Conservation (phyloP, 2,888 invertebrate species). For the Colletes collaris region DNA sequence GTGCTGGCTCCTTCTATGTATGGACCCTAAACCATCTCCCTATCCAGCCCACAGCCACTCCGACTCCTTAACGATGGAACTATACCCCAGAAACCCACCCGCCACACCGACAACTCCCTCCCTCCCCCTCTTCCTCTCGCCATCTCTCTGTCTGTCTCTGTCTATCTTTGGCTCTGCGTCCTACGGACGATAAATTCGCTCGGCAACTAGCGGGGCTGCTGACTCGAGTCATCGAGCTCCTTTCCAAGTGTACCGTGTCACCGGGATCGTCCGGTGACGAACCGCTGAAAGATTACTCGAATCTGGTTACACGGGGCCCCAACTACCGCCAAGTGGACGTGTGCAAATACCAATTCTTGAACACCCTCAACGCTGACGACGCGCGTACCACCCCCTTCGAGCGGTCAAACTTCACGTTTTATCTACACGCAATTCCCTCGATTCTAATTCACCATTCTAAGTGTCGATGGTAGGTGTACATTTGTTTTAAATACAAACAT, state of each 20-base stretch:
- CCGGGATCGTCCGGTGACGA: constrained; percentile 40
- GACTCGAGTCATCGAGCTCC: constrained; percentile 69
- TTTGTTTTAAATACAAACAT: too few relatives aligned
- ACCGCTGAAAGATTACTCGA: constrained; percentile 22
- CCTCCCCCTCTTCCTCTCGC: constrained; percentile 1
- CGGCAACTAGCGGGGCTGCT: constrained; percentile 76
- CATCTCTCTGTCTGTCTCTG: neutral
- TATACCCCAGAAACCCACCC: constrained; percentile 64
- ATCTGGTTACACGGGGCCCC: neutral
- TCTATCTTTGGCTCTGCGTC: constrained; percentile 23
- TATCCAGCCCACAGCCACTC: constrained; percentile 69
- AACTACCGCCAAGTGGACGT: neutral
- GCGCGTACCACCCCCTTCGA: neutral
- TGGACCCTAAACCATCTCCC: constrained; percentile 76
- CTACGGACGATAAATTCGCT: constrained; percentile 77
- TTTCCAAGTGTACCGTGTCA: constrained; percentile 36
- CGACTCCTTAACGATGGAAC: constrained; percentile 76
- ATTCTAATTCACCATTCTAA: too few relatives aligned
- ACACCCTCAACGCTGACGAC: too few relatives aligned
- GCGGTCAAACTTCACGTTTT: too few relatives aligned
- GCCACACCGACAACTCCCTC: constrained; percentile 41
- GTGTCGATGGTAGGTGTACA: too few relatives aligned
- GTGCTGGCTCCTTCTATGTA: constrained; percentile 74
- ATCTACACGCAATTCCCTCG: too few relatives aligned
- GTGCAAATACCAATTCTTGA: constrained; percentile 1